These are phyloP conservation scores for Euzetes globulus DNA, from an alignment of 2,888 invertebrate species.

Conservation along the genomic window DNA sequence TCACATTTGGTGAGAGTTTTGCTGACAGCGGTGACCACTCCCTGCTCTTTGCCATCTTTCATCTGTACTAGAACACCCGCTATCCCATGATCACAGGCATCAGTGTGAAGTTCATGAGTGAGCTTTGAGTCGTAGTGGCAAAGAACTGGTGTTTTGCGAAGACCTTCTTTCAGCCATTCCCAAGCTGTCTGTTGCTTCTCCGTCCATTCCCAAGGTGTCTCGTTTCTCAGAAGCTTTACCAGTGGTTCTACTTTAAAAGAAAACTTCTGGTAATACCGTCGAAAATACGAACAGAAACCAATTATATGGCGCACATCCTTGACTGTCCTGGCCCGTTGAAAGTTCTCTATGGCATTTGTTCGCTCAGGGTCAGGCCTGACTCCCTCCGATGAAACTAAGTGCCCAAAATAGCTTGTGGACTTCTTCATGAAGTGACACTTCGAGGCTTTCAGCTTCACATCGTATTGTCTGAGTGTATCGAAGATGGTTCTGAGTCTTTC, in stretches of 20 bases:
- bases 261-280: not conserved
- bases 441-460: not conserved
- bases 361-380: not conserved
- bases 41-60: not conserved
- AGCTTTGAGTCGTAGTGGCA: not conserved
- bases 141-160: not conserved
- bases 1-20: not conserved
- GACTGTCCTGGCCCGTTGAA: too few species aligned
- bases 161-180: not conserved
- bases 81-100: not conserved
- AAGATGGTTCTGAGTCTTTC: not conserved
- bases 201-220: too few species aligned
- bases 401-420: not conserved
- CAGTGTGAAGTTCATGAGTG: not conserved
- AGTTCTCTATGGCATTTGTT: not conserved
- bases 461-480: not conserved
- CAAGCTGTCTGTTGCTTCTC: not conserved
- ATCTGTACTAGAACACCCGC: not conserved
- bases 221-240: not conserved
- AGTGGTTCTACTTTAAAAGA: not conserved
- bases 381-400: not conserved
- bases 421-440: not conserved
- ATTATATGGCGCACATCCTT: too few species aligned
- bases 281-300: too few species aligned
- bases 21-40: too few species aligned